Evolutionary conservation across 2,888 invertebrate species (phyloP), one percentile per base, ranked within the genome.

Genomic region (Meganola albula): DNA sequence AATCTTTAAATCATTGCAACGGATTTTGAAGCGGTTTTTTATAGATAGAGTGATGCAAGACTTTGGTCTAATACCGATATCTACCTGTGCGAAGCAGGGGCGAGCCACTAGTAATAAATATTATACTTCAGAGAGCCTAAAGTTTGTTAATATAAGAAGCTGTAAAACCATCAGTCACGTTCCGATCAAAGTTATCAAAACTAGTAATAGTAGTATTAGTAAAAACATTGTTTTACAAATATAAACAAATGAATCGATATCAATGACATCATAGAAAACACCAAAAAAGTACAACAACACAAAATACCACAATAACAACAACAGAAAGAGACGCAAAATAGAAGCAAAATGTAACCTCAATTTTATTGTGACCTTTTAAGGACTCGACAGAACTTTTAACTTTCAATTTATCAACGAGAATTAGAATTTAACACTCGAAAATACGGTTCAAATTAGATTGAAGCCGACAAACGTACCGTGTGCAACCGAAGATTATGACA

Each of bases 321-420:
- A 42, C 36, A 47, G 52, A 69, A 43, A 41, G 54, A 57, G 61
- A 68, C 27, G 48, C 31, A 40, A 42, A 33, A 63, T 50, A 62
- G 44, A 63, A 42, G 50, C 57, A 62, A 70, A 53, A 68, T 62
- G 50, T 72, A 72, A 67, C 69, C 68, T 73, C 69, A 71, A 72
- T 75, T 72, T 74, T 64, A 73, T 71, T 55, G 61, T 45, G 39
- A 40, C 75, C 78, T 58, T 76, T 56, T 59, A 74, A 57, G 76
- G 78, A 51, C 40, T 40, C 60, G 43, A 42, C 62, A 60, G 55
- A 65, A 66, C 67, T 58, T 64, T 63, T 58, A 56, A 55, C 58
- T 40, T 33, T 18, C 7, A 39, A 21, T 4, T 16, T 14, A 4
- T 12, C 39, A 41, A 14, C 21, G 9, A 1, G 53, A 38, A 41